Conservation (phyloP, 2,888 invertebrate species). For the Omphaloscelis lunosa region DNA sequence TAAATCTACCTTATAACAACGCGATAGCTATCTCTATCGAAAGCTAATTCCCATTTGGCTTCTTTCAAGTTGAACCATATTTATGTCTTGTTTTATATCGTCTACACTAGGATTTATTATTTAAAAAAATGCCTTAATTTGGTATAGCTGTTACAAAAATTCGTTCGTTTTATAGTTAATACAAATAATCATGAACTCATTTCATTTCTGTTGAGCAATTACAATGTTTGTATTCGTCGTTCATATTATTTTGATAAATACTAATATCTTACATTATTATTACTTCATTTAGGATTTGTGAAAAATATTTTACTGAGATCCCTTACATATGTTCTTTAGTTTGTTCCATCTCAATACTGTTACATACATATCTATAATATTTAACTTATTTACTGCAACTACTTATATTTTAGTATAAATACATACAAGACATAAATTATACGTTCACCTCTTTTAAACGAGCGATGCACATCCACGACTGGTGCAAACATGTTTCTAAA, state of each 20-base stretch:
- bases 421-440: slow-evolving; percentile 86
- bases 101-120: slow-evolving; percentile 74
- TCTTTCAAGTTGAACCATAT: slow-evolving; percentile 90
- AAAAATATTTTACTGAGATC: slow-evolving; percentile 87
- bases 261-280: slow-evolving; percentile 80
- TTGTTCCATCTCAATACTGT: slow-evolving; percentile 85
- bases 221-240: slow-evolving; percentile 38
- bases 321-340: slow-evolving; percentile 82
- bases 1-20: slow-evolving; percentile 69
- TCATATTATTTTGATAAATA: slow-evolving; percentile 64
- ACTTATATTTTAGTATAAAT: slow-evolving; percentile 72
- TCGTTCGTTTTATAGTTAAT: slow-evolving; percentile 68
- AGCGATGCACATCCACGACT: slow-evolving; percentile 79
- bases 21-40: slow-evolving; percentile 74
- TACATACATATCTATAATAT: slow-evolving; percentile 73
- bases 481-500: slow-evolving; percentile 82
- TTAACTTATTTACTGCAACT: slow-evolving; percentile 69
- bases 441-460: slow-evolving; percentile 88
- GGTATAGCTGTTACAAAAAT: slow-evolving; percentile 84
- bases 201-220: slow-evolving; percentile 68
- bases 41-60: slow-evolving; percentile 90
- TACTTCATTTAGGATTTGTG: slow-evolving; percentile 77
- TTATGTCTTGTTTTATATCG: slow-evolving; percentile 87
- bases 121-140: slow-evolving; percentile 85
- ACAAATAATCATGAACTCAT: slow-evolving; percentile 68